Conservation (phyloP, 2,797 vertebrate genomes). For the Pristis pectinata region DNA sequence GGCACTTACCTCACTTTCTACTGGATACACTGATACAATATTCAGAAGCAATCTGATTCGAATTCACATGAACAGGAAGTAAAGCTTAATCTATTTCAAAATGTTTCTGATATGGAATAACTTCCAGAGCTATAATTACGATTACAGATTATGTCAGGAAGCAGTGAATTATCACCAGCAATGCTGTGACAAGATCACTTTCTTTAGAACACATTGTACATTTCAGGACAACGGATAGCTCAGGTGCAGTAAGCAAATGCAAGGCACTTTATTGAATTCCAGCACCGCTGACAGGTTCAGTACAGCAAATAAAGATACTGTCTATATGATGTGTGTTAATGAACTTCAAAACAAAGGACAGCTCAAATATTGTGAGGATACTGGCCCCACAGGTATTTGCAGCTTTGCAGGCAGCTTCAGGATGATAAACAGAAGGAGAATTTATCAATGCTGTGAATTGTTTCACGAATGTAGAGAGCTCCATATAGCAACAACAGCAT, state of each 20-base stretch:
- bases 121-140: background rate
- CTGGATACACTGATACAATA: background rate
- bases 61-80: background rate
- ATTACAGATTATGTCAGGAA: background rate
- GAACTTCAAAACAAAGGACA: background rate
- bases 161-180: background rate
- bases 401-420: background rate
- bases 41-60: background rate
- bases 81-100: background rate
- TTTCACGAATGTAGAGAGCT: background rate
- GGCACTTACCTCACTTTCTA: background rate
- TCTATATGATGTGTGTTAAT: background rate
- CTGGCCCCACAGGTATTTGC: background rate
- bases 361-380: background rate
- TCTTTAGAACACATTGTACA: background rate
- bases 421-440: background rate
- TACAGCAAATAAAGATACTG: background rate
- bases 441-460: background rate
- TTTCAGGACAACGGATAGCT: background rate
- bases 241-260: background rate
- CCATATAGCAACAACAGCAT: background rate
- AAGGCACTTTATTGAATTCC: background rate
- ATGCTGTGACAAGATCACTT: background rate
- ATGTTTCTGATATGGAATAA: background rate
- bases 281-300: background rate